Evolutionary conservation across 1,140 invertebrate species (phyloP), one percentile per base, ranked within the genome.

Genomic region (Colletes latitarsis): DNA sequence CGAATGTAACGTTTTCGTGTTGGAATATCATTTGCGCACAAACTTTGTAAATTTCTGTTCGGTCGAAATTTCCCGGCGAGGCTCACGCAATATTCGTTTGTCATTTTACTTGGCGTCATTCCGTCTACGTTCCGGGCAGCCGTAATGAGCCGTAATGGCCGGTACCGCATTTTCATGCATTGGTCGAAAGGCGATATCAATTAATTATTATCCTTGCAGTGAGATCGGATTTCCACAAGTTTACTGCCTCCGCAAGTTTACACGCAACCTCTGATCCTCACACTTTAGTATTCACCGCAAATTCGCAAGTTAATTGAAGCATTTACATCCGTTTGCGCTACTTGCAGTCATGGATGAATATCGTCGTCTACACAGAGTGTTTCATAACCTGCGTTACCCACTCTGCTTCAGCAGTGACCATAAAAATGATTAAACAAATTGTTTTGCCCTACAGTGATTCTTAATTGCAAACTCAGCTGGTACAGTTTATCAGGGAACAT

Each of bases 121-220:
- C 81, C 84, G 85, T 88, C 80, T 75, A 68, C 70, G 72, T 77
- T 67, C 64, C 81, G 75, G 81, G 88, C 90, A 90, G 86, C 84
- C 83, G 84, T 87, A 91, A 90, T 88, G 87, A 82, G 79, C 75
- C 81, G 87, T 78, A 76, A 74, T n/a, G n/a, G n/a, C 78, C 82
- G 78, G 73, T 72, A 68, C 73, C 53, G 72, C 67, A 82, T 88
- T 88, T 79, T 80, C 57, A 57, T 83, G 85, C 63, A 82, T 88
- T 83, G 77, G 75, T 67, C 82, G 84, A 86, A 88, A 68, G 86
- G 77, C 79, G 77, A 88, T 89, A 89, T 90, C 89, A 89, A 91
- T 92, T 90, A 90, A 90, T 92, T 91, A 90, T 90, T 88, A 89
- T 89, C 88, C 86, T 81, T 77, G 73, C 53, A 77, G 75, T 77